phyloP scores from a whole-genome alignment of 2,888 invertebrate genomes.

The Melikaiella ostensackeni region DNA sequence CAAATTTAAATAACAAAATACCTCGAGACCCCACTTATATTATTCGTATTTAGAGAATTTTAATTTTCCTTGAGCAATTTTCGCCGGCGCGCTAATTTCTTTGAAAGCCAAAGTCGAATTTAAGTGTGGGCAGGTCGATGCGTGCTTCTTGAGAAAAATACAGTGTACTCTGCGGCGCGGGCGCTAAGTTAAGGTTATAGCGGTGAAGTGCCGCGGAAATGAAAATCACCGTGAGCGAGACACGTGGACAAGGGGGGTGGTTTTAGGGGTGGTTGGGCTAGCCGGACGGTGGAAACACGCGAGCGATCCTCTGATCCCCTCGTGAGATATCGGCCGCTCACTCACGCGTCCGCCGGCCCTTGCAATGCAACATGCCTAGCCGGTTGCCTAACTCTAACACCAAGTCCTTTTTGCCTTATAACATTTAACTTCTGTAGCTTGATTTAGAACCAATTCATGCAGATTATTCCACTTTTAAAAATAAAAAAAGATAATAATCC shows the following conservation, averaged over 20 bases:
- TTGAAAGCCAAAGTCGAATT: conserved; percentile 31
- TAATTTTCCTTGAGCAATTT: conserved; percentile 1
- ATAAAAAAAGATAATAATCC: too few species aligned
- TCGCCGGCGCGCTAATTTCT: not conserved
- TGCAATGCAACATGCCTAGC: conserved; percentile 65
- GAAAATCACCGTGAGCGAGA: conserved; percentile 75
- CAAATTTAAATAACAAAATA: not conserved
- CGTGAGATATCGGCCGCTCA: conserved; percentile 76
- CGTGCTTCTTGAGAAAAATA: conserved; percentile 45
- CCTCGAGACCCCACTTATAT: too few species aligned
- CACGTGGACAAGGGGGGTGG: conserved; percentile 72
- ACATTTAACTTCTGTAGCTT: conserved; percentile 31
- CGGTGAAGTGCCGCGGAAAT: conserved; percentile 73
- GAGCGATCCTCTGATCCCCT: conserved; percentile 77
- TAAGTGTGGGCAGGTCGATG: conserved; percentile 51
- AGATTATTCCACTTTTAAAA: too few species aligned
- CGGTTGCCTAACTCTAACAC: conserved; percentile 54
- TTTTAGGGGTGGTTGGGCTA: conserved; percentile 64
- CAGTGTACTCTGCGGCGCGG: conserved; percentile 49
- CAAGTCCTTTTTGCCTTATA: conserved; percentile 13
- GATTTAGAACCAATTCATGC: too few species aligned
- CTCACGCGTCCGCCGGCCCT: conserved; percentile 74
- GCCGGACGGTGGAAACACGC: conserved; percentile 74
- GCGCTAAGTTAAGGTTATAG: conserved; percentile 57
- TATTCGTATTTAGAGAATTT: too few species aligned